A percentile compares a stretch with the other conserved stretches of the same genome.
These are phyloP conservation scores for Limnephilus auricula DNA, from an alignment of 2,888 invertebrate genomes.

Conservation along the genomic window DNA sequence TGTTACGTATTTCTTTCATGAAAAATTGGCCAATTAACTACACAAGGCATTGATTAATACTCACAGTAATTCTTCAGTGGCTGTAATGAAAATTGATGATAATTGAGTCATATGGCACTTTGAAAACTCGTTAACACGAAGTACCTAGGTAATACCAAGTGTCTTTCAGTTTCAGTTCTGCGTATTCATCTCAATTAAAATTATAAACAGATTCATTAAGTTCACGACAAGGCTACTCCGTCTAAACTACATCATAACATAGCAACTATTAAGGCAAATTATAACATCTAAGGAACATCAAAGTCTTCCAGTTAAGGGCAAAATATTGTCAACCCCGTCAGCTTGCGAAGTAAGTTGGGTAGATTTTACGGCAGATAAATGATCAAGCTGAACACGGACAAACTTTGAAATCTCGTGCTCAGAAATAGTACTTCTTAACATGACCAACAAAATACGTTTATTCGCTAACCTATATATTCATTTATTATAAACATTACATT, in stretches of 20 bases:
- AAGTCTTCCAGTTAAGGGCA: not conserved
- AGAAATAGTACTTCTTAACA: not conserved
- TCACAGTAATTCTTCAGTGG: not conserved
- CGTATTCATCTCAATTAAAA: not conserved
- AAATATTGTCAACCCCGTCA: not conserved
- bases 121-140: not conserved
- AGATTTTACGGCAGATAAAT: not conserved
- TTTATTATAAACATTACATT: not conserved
- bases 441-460: not conserved
- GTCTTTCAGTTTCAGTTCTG: not conserved
- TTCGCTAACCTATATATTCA: not conserved
- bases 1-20: not conserved
- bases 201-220: not conserved
- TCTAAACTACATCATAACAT: not conserved
- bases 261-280: not conserved
- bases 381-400: not conserved
- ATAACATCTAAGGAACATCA: not conserved
- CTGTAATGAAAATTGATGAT: constrained; percentile 1
- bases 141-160: not conserved
- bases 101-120: not conserved
- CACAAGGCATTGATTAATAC: not conserved
- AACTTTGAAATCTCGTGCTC: not conserved
- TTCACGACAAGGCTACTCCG: not conserved
- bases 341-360: not conserved
- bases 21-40: not conserved